These are phyloP conservation scores for Gopherus evgoodei DNA, from an alignment of 2,113 vertebrate genomes.

Conservation along the genomic window DNA sequence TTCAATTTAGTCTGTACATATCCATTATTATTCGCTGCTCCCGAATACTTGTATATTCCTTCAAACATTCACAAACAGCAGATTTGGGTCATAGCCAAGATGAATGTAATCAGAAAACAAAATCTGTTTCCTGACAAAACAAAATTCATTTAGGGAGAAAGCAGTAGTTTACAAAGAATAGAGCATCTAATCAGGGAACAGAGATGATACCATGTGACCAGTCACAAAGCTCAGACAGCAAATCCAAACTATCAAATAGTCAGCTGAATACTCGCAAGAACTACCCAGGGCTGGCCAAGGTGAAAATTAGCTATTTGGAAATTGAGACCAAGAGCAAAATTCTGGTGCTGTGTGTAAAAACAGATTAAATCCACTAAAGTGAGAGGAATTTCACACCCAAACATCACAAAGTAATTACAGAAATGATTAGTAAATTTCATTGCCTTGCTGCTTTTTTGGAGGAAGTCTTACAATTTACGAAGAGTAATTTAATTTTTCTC, in stretches of 20 bases:
- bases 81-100: conserved; percentile 58
- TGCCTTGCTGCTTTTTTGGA: conserved; percentile 43
- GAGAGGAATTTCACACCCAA: background rate
- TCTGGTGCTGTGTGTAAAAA: background rate
- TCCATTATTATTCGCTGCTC: conserved; percentile 50
- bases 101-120: conserved; percentile 70
- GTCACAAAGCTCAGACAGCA: background rate
- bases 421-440: conserved; percentile 43
- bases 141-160: conserved; percentile 56
- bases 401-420: conserved; percentile 40
- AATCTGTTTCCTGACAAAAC: conserved; percentile 72
- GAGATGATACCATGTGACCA: conserved; percentile 10
- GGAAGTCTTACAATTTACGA: conserved; percentile 23
- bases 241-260: background rate
- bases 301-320: background rate
- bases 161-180: conserved; percentile 41
- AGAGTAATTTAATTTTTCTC: background rate
- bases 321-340: background rate
- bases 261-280: background rate
- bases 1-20: conserved; percentile 50
- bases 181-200: conserved; percentile 43
- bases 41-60: conserved; percentile 65
- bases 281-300: background rate
- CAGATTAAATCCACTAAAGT: background rate
- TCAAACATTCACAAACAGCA: conserved; percentile 70